Percentiles rank a stretch among this genome's conserved stretches.
Conservation (phyloP, 2,113 vertebrate species). For the Cervus canadensis region DNA sequence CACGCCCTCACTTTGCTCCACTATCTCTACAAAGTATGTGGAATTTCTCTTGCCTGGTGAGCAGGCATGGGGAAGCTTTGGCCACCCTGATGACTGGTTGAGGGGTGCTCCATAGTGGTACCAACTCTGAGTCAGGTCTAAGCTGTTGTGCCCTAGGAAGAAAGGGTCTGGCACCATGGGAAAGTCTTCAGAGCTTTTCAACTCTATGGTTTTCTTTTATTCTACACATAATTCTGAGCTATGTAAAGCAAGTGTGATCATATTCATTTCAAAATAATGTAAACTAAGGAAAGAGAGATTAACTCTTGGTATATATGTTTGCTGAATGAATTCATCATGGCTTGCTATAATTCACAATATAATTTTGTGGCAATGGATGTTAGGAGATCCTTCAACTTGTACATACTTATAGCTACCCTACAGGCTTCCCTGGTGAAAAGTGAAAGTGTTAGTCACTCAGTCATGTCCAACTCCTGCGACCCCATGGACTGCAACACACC, state of each 20-base stretch:
- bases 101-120: background rate
- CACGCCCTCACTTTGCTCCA: background rate
- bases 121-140: background rate
- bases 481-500: background rate
- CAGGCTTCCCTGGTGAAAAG: background rate
- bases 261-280: background rate
- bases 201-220: background rate
- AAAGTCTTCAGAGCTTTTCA: background rate
- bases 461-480: background rate
- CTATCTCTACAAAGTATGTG: background rate
- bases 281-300: background rate
- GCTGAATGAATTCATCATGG: background rate
- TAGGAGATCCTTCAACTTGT: background rate
- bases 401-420: background rate
- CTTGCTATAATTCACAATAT: background rate
- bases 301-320: background rate
- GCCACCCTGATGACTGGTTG: background rate
- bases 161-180: background rate
- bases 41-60: background rate
- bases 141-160: background rate
- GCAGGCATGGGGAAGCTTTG: background rate
- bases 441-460: background rate
- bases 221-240: background rate
- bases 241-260: background rate
- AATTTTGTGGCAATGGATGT: background rate